These are phyloP conservation scores for Scortum barcoo DNA, from an alignment of 2,113 vertebrate species.

Conservation along the genomic window DNA sequence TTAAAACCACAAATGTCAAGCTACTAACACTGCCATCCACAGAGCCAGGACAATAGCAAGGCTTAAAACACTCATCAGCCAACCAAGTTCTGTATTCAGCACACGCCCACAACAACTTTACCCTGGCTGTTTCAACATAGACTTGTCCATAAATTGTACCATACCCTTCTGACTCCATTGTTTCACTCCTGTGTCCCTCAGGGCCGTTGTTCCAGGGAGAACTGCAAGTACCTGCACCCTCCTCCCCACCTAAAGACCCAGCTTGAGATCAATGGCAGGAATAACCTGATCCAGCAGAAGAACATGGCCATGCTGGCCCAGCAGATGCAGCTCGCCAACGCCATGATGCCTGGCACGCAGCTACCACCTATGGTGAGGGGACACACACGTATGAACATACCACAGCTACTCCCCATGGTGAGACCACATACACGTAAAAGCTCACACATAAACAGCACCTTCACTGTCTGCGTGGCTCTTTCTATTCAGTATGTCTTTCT, in stretches of 20 bases:
- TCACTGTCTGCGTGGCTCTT: conserved; percentile 26
- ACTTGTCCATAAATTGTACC: not conserved
- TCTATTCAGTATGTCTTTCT: not conserved
- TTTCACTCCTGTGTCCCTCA: conserved; percentile 58
- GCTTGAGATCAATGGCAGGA: conserved; percentile 97
- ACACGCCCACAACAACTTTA: not conserved
- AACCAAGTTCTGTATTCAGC: not conserved
- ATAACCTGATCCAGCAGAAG: conserved; percentile 99
- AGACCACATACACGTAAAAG: conserved; percentile 46
- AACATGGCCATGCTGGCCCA: conserved; percentile 99
- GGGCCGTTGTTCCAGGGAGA: conserved; percentile 98
- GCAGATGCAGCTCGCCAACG: conserved; percentile 98
- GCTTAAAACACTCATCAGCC: not conserved
- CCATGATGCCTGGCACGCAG: conserved; percentile 97
- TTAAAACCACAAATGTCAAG: not conserved
- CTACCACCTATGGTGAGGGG: conserved; percentile 92
- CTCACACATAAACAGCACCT: conserved; percentile 29
- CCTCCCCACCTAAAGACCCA: conserved; percentile 99
- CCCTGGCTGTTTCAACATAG: not conserved
- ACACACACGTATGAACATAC: conserved; percentile 66
- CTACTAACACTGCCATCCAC: not conserved
- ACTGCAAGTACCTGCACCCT: conserved; percentile 99
- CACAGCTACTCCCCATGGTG: conserved; percentile 69
- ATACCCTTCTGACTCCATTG: not conserved
- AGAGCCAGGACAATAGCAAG: not conserved